These are phyloP conservation scores for Molothrus ater DNA, from an alignment of 2,797 vertebrate species.

Conservation along the genomic window DNA sequence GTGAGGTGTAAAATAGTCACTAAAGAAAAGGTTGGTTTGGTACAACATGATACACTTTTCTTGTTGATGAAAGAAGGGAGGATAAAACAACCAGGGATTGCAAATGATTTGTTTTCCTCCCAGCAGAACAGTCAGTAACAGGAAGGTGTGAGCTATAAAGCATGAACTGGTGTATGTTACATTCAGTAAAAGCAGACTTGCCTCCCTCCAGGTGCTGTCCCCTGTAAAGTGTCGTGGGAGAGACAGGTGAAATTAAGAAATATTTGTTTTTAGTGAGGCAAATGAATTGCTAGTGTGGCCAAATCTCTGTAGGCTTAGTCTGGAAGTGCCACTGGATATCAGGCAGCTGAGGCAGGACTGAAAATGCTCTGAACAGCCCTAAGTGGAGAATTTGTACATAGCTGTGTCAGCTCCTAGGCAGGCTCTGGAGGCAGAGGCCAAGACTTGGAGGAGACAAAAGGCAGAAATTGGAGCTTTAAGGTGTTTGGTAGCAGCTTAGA, in stretches of 20 bases:
- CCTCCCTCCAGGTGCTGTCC: accelerated
- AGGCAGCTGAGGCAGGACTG: background rate
- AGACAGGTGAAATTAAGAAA: background rate
- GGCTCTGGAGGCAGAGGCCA: background rate
- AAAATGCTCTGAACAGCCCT: background rate
- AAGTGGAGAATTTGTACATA: background rate
- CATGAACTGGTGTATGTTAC: background rate
- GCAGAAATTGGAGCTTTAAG: background rate
- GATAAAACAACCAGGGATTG: background rate
- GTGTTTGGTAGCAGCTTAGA: background rate
- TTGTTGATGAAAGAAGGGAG: background rate
- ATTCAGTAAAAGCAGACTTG: background rate
- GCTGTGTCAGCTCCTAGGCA: background rate
- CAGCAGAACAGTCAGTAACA: background rate
- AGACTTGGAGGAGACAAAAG: background rate
- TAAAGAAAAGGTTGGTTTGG: background rate
- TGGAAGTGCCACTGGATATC: background rate
- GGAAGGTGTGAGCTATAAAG: background rate
- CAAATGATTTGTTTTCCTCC: background rate
- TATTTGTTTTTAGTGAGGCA: accelerated
- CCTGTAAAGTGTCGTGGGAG: background rate
- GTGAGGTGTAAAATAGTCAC: background rate
- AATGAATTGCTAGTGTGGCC: background rate
- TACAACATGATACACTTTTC: background rate
- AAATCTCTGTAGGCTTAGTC: background rate